Evolutionary conservation across 1,140 invertebrate genomes (phyloP).

Genomic region (Berghia stephanieae): DNA sequence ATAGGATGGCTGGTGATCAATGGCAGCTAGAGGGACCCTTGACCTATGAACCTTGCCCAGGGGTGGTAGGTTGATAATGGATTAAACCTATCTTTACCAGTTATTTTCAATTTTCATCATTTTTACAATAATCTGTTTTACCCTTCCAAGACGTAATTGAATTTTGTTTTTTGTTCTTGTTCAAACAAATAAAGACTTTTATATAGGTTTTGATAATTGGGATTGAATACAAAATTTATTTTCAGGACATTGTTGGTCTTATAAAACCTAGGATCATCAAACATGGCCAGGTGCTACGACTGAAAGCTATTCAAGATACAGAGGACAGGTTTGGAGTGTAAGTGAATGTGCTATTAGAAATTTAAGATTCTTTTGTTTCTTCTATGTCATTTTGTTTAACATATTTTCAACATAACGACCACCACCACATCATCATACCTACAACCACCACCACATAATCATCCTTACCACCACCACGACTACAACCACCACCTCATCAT

Average conservation of each 20-base stretch:
- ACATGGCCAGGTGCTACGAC: conserved; percentile 63
- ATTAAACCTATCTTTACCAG: neutral
- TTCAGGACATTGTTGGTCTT: conserved; percentile 57
- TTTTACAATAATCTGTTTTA: neutral
- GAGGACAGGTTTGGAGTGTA: conserved; percentile 47
- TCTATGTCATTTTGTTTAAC: no score
- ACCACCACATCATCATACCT: no score
- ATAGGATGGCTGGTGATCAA: conserved; percentile 64
- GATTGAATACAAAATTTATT: no score
- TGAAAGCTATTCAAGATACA: conserved; percentile 61
- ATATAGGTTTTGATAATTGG: no score
- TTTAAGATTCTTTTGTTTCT: neutral
- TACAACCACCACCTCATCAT: no score
- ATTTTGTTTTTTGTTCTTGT: conserved; percentile 10
- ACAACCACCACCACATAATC: no score
- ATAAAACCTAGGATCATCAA: conserved; percentile 61
- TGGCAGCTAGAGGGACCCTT: conserved; percentile 64
- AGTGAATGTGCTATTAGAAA: neutral
- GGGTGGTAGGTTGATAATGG: conserved; percentile 40
- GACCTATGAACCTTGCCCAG: conserved; percentile 50
- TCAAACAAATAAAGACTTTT: neutral
- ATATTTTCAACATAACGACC: no score
- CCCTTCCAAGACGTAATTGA: neutral
- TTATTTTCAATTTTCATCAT: neutral
- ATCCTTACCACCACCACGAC: no score